Base-by-base conservation (phyloP, 2,113 vertebrate species). In the Plestiodon gilberti region DNA sequence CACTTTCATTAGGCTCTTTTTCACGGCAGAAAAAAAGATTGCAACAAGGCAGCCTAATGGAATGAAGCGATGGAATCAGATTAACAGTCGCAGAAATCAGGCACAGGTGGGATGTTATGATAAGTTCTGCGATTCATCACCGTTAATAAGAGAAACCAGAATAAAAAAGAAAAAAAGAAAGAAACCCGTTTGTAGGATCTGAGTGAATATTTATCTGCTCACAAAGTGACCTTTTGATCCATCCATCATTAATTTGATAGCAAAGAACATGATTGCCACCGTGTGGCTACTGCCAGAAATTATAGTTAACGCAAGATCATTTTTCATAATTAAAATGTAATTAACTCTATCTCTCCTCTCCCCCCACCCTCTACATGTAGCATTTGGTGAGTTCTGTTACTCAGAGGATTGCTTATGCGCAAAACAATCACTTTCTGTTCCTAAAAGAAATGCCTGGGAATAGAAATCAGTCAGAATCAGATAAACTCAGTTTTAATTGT, bases 251-350 rank as follows among this genome's bases (percentile, higher is more conserved):
- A 95, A 94, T 94, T 91, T 81, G 88, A 4, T 91, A 81, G 90
- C 89, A 4, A 96, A 96, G 96, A 96, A 85, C 96, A 78, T 79
- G 69, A 94, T 96, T 96, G 96, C 96, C 96, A 96, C 96, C 96
- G 83, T 96, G 96, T 97, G 96, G 96, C 81, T 94, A 74, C 79
- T 61, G 84, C 40, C 85, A 94, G 94, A 96, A 95, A 91, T 86
- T 91, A 92, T 91, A 89, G 77, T 83, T 93, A 94, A 91, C 65
- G 38, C 61, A 61, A 86, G 22, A 30, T 90, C 83, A 88, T 76
- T 82, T 83, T 93, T 78, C 40, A 88, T 94, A 95, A 96, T 97
- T 95, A 93, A 87, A 91, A 73, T 62, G 79, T 90, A 95, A 95
- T 95, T 89, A 94, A 85, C 84, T 40, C 23, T 67, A 43, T 74